Evolutionary conservation across 2,888 invertebrate genomes (phyloP), one percentile per base, ranked within the genome.

Genomic region (Brenthis hecate): DNA sequence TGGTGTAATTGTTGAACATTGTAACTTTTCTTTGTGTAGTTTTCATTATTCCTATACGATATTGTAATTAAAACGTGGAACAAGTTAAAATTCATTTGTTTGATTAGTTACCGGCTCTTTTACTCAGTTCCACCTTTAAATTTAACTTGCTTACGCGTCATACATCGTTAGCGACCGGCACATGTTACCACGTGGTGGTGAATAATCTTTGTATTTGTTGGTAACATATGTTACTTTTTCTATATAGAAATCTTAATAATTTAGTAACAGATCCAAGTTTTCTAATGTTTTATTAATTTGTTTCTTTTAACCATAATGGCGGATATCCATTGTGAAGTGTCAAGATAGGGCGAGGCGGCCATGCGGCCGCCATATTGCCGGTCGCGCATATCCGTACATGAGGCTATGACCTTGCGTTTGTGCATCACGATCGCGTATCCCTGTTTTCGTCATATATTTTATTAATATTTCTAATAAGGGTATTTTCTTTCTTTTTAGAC

Each of bases 271-370:
- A 53, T 53, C 16, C 8, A 14, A 14, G 8, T 16, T 3, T 53
- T 60, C 3, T 65, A 56, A 55, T 48, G 28, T 51, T 48, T 51
- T 43, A 23, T 55, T 58, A 8, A 53, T 68, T 71, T 58, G 66
- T 71, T 48, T 54, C 43, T 67, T 69, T 67, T 61, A 43, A 65
- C 69, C 70, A 75, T 82, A 91, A 91, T 90, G 91, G 91, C 89
- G 81, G 91, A 87, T 89, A 82, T 89, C 86, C 87, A 87, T 90
- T 90, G 89, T 89, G 85, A 91, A 87, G 87, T 88, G 91, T 92
- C 91, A 91, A 91, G 92, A 90, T 89, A 88, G 92, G 92, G 92
- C 91, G 92, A 92, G 92, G 92, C 91, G 91, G 87, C 91, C 92
- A 91, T 91, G 90, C 87, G 91, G 91, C 91, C 83, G 92, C 92